A percentile compares a stretch with the other conserved stretches of the same genome.
Conservation (phyloP, 2,888 invertebrate genomes). For the Elegia similella region DNA sequence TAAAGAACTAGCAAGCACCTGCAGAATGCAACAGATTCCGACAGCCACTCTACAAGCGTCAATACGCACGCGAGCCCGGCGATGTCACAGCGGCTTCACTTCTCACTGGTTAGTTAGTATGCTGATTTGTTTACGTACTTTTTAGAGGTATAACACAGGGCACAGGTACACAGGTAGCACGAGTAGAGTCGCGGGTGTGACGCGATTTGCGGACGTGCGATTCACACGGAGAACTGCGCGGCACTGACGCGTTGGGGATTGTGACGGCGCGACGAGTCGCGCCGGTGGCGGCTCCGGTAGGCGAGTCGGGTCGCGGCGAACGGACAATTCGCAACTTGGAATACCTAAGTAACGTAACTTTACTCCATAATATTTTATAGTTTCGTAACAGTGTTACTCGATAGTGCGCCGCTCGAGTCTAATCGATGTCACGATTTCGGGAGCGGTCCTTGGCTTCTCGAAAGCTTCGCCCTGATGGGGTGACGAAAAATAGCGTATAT, state of each 20-base stretch:
- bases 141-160: slow-evolving; percentile 56
- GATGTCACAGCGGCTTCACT: slow-evolving; percentile 57
- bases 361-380: slow-evolving; percentile 77
- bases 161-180: slow-evolving; percentile 58
- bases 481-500: slow-evolving; percentile 44
- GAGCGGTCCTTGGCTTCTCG: slow-evolving; percentile 50
- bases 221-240: slow-evolving; percentile 43
- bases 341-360: slow-evolving; percentile 70
- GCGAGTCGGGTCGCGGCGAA: slow-evolving; percentile 40
- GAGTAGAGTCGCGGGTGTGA: slow-evolving; percentile 35
- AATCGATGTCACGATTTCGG: slow-evolving; percentile 75
- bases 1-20: slow-evolving; percentile 74
- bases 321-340: slow-evolving; percentile 65
- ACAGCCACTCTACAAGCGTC: slow-evolving; percentile 47
- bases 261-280: slow-evolving; percentile 20
- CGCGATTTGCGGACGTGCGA: slow-evolving; percentile 32
- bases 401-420: slow-evolving; percentile 64
- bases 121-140: slow-evolving; percentile 68
- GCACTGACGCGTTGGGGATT: slow-evolving; percentile 28
- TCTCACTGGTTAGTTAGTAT: slow-evolving; percentile 48
- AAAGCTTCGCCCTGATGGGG: slow-evolving; percentile 35
- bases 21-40: slow-evolving; percentile 71
- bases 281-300: slow-evolving; percentile 30
- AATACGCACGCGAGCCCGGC: slow-evolving; percentile 52
- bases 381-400: slow-evolving; percentile 76